A percentile compares a stretch with the other conserved stretches of the same genome.
These are phyloP conservation scores for Abrostola triplasia DNA, from an alignment of 2,888 invertebrate genomes.

Conservation along the genomic window DNA sequence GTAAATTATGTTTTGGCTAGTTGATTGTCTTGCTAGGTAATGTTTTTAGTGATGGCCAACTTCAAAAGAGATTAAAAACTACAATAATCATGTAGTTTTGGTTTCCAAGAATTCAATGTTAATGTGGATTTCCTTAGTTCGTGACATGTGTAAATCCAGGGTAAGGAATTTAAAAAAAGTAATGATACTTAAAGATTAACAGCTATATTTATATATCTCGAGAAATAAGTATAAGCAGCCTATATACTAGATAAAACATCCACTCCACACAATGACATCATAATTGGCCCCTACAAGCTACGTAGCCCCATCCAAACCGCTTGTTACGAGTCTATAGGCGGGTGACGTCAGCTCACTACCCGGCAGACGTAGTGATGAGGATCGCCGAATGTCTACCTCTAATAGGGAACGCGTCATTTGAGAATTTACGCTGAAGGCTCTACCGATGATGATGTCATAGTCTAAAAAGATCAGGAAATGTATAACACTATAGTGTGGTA, in stretches of 20 bases:
- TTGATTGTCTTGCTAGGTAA: conserved; percentile 1
- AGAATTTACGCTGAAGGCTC: conserved; percentile 7
- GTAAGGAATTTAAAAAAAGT: too few species aligned
- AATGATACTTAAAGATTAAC: too few species aligned
- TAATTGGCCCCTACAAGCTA: conserved; percentile 20
- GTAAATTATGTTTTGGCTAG: conserved; percentile 10
- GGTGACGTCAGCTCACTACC: conserved; percentile 33
- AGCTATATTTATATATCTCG: too few species aligned
- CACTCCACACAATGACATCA: conserved; percentile 18
- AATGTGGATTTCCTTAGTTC: too few species aligned
- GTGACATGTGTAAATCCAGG: too few species aligned
- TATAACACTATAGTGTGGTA: conserved; percentile 3
- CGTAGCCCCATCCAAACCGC: conserved; percentile 13
- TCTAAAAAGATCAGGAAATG: conserved; percentile 17
- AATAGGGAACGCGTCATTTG: conserved; percentile 28
- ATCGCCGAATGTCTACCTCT: conserved; percentile 37
- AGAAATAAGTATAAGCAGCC: background rate
- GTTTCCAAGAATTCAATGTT: too few species aligned
- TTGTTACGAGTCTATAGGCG: conserved; percentile 30
- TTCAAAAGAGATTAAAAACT: background rate
- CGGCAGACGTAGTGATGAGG: conserved; percentile 32
- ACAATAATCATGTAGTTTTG: too few species aligned
- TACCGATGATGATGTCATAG: conserved; percentile 28
- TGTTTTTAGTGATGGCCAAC: background rate
- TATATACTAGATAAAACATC: background rate